Evolutionary conservation across 2,888 invertebrate species (phyloP).

Genomic region (Eupelmus urozonus): DNA sequence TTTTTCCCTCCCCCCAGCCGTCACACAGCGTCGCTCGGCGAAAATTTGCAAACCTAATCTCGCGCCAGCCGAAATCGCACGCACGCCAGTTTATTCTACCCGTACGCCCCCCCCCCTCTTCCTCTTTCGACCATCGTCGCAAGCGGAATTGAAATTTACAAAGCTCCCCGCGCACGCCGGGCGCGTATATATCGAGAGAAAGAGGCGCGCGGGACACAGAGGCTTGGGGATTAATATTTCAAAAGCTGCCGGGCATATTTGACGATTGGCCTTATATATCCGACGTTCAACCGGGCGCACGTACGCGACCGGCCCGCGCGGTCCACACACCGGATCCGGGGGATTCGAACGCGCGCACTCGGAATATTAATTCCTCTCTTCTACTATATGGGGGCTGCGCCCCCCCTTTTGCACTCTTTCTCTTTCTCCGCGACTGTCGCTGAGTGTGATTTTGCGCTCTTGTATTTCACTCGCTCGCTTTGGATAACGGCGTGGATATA

Average conservation of each 20-base stretch:
- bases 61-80: background rate
- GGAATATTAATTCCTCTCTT: conserved; percentile 46
- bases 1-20: background rate
- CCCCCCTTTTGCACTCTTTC: background rate
- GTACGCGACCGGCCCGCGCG: background rate
- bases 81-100: background rate
- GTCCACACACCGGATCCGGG: background rate
- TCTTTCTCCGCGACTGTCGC: background rate
- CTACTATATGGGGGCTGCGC: too few relatives aligned
- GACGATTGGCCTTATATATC: conserved; percentile 58
- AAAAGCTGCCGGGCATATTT: conserved; percentile 49
- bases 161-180: conserved; percentile 24
- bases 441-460: conserved; percentile 21
- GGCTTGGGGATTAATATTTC: conserved; percentile 53
- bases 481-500: too few relatives aligned
- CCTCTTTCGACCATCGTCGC: conserved; percentile 28
- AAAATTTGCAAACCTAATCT: conserved; percentile 36
- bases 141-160: conserved; percentile 53
- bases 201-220: background rate
- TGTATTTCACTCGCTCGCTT: conserved; percentile 27
- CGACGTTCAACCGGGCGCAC: conserved; percentile 8
- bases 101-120: background rate
- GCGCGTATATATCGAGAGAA: background rate
- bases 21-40: background rate
- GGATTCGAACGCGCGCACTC: conserved; percentile 31